Evolutionary conservation across 2,113 vertebrate genomes (phyloP), one percentile per base, ranked within the genome.

Genomic region (Hemibagrus wyckioides): DNA sequence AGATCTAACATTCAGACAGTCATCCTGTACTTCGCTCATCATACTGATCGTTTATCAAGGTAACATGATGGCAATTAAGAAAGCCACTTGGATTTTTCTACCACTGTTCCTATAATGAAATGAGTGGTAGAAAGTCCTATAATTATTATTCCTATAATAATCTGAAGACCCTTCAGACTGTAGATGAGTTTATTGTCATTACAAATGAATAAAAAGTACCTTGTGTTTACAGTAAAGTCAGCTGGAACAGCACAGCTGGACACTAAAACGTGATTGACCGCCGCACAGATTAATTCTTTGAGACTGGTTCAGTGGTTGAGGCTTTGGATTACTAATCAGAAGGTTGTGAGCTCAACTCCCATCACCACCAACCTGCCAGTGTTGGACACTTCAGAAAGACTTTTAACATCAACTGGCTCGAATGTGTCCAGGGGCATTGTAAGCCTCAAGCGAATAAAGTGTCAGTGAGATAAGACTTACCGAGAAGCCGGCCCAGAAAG

Each of bases 401-500:
- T 56, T 56, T 21, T 3, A 54, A 56, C n/a, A 15, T 80, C 9
- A 36, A 25, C 33, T 57, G 25, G 10, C 28, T 33, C 28, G 50
- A 30, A n/a, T 50, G 73, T n/a, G 73, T n/a, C 73, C 39, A 41
- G 73, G 28, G 23, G 48, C 1, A 1, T n/a, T 30, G 2, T 17
- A 30, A 77, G 48, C 6, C 0, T 30, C 28, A 50, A 4, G 6
- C 48, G n/a, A n/a, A n/a, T n/a, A n/a, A 71, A 23, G 8, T 50
- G 28, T 17, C 10, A 25, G 5, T 52, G 39, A 63, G 59, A 36
- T 17, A 9, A 19, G 30, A 97, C 98, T 97, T 93, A 99, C 98
- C 94, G 98, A 99, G 94, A 99, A 99, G 86, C 98, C 98, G 28
- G 98, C 98, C 98, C 98, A 99, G 95, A 99, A 99, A 23, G 98